phyloP scores from a whole-genome alignment of 53 echinoderm and acorn worm genomes.

The Antedon mediterranea region DNA sequence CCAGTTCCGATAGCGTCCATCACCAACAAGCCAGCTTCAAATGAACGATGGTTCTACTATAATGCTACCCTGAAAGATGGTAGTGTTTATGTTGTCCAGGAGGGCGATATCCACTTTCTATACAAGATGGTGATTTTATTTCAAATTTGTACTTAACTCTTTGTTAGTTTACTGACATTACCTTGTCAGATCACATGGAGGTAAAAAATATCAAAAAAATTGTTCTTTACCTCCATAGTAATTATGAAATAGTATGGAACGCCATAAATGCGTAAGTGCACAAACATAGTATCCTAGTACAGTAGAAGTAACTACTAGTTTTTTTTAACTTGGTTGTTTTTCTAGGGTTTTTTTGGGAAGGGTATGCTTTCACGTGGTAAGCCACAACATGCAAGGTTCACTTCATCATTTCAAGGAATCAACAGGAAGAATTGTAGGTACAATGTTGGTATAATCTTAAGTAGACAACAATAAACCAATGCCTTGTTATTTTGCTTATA shows the following conservation, averaged over 20 bases:
- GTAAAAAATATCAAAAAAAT: too few relatives aligned
- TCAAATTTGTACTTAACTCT: too few relatives aligned
- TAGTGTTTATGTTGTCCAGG: conserved; percentile 52
- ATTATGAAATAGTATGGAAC: too few relatives aligned
- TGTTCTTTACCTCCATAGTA: too few relatives aligned
- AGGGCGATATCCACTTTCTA: conserved; percentile 64
- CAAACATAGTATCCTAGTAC: too few relatives aligned
- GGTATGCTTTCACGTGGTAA: conserved; percentile 77
- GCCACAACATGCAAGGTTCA: conserved; percentile 60
- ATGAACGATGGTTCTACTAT: conserved; percentile 78
- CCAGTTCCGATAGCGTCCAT: conserved; percentile 83
- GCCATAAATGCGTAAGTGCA: too few relatives aligned
- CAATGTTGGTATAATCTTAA: conserved; percentile 3
- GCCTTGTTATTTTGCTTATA: neutral
- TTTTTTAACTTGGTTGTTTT: neutral
- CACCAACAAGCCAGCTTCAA: conserved; percentile 56
- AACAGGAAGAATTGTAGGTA: conserved; percentile 51
- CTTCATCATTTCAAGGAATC: conserved; percentile 60
- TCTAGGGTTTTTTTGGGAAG: conserved; percentile 88
- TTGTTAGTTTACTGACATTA: too few relatives aligned
- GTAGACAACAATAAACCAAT: neutral
- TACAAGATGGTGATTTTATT: conserved; percentile 92
- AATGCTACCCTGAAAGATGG: conserved; percentile 37
- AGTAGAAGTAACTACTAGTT: too few relatives aligned
- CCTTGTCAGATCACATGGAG: too few relatives aligned